Percentiles rank a stretch among this genome's conserved stretches.
These are phyloP conservation scores for Selene dorsalis DNA, from an alignment of 2,797 vertebrate species.

Conservation along the genomic window DNA sequence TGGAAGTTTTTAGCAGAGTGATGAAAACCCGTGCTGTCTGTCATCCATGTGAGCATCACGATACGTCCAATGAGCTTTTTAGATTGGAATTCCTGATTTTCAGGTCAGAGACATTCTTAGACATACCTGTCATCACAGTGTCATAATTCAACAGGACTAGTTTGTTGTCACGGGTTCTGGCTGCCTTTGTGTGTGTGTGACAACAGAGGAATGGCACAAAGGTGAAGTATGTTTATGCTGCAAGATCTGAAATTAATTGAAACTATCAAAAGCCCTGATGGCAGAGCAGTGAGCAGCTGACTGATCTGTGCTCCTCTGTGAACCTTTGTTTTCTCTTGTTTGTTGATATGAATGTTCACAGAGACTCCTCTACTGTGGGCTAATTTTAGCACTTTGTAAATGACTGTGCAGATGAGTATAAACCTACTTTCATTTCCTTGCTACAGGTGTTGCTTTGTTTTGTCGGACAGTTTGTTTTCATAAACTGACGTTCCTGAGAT, in stretches of 20 bases:
- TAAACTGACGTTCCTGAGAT: constrained; percentile 26
- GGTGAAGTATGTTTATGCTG: constrained; percentile 26
- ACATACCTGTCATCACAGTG: constrained; percentile 54
- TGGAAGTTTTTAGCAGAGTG: background rate
- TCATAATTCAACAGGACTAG: constrained; percentile 25
- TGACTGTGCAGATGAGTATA: constrained; percentile 20
- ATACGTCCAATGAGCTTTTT: constrained; percentile 36
- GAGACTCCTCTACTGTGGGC: constrained; percentile 24
- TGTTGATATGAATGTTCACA: background rate
- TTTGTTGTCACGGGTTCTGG: constrained; percentile 32
- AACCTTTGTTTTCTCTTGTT: constrained; percentile 12
- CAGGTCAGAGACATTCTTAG: constrained; percentile 58
- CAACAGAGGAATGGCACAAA: constrained; percentile 65
- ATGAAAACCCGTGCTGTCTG: constrained; percentile 19
- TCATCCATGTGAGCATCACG: background rate
- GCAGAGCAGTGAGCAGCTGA: constrained; percentile 1
- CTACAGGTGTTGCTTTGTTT: constrained; percentile 6
- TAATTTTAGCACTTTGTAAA: constrained; percentile 38
- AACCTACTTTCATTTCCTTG: constrained; percentile 15
- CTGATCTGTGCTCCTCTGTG: constrained; percentile 9
- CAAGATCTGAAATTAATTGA: constrained; percentile 34
- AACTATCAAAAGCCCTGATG: constrained; percentile 6
- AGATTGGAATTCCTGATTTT: constrained; percentile 73
- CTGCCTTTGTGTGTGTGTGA: constrained; percentile 48
- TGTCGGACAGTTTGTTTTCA: constrained; percentile 11